These are phyloP conservation scores for Nephrotoma appendiculata DNA, from an alignment of 2,888 invertebrate genomes.

Conservation along the genomic window DNA sequence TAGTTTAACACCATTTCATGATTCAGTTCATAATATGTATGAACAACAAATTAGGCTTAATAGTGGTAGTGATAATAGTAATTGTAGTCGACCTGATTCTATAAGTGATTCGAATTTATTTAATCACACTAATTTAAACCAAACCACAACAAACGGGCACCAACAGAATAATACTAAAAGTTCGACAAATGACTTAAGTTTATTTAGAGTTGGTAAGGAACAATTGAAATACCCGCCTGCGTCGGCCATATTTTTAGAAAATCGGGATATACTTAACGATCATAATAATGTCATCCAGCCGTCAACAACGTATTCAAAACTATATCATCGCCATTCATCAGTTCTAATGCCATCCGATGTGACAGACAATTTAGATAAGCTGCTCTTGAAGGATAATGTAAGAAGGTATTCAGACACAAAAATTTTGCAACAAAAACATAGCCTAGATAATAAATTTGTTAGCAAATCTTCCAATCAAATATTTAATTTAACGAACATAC, in stretches of 20 bases:
- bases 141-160: not conserved
- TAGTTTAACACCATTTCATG: conserved; percentile 33
- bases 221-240: conserved; percentile 26
- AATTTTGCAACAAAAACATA: conserved; percentile 21
- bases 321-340: conserved; percentile 28
- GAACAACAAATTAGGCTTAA: conserved; percentile 18
- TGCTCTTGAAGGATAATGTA: conserved; percentile 22
- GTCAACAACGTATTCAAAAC: conserved; percentile 24
- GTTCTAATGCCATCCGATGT: conserved; percentile 21
- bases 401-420: conserved; percentile 33
- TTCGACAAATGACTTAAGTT: conserved; percentile 14
- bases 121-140: conserved; percentile 6
- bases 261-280: conserved; percentile 33
- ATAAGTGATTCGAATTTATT: conserved; percentile 30
- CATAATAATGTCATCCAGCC: not conserved
- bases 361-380: conserved; percentile 20
- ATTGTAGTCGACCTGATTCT: conserved; percentile 25
- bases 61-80: not conserved
- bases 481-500: conserved; percentile 10
- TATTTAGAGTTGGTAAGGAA: conserved; percentile 11
- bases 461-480: conserved; percentile 5
- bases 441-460: conserved; percentile 9
- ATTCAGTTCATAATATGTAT: conserved; percentile 31
- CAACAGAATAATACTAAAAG: conserved; percentile 1
- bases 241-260: conserved; percentile 33